Base-by-base conservation (phyloP, 2,113 vertebrate species). In the Balaeniceps rex region DNA sequence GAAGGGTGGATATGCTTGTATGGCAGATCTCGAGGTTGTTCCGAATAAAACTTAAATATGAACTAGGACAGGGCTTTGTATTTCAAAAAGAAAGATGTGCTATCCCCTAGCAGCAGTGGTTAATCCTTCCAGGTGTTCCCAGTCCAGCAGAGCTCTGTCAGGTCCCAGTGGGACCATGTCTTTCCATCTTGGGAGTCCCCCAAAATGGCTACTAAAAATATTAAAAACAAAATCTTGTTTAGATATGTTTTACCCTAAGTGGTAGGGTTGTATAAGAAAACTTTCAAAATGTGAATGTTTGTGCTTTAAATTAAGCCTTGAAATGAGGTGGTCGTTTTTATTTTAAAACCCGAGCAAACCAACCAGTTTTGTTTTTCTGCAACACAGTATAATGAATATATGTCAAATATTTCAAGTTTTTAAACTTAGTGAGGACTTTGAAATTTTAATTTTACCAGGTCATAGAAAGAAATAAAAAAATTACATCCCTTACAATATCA, bases 21-120 rank as follows among this genome's bases (percentile, higher is more conserved):
- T 0, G 0, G 54, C 36, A 63, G 19, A 24, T 81, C 64, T 64
- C 0, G 0, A 85, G 23, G 10, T 8, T 49, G 47, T 61, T 52
- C 40, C 2, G 0, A 87, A 21, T 40, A 12, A 78, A 84, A 11
- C 9, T 58, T 31, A 14, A 29, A 6, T 33, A 7, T 11, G 55
- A 54, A 4, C 23, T n/a, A 28, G 58, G 21, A 29, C 8, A 34
- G 19, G 25, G 28, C 40, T 93, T 77, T 47, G 4, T 12, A 6
- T 78, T 93, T 77, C 4, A 21, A n/a, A 76, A 74, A 25, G 17
- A 68, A 42, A 47, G 14, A 14, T 24, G 19, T 24, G 21, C 38
- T 12, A 10, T 44, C 19, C 52, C 51, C n/a, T 36, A 36, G 36
- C 17, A 71, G 51, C 29, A 47, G 14, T 86, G 36, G 7, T 49